Percentiles rank a stretch among this genome's conserved stretches.
Evolutionary conservation across 2,113 vertebrate species (phyloP).

Genomic region (Lepisosteus osseus): DNA sequence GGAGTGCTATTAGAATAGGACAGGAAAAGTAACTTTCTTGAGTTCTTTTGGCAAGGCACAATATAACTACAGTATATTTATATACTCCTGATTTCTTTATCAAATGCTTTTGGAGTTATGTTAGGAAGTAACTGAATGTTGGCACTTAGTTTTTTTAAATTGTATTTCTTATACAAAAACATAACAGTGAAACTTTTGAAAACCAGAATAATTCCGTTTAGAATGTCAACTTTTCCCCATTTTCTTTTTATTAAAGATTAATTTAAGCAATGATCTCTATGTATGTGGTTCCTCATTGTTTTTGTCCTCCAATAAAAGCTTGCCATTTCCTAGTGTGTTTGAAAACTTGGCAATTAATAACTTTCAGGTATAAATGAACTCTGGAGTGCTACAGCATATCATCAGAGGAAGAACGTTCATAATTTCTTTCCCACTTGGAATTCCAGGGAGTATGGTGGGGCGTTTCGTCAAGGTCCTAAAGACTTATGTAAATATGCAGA

Average conservation of each 20-base stretch:
- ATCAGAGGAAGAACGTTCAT: too few species aligned
- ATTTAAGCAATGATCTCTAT: not conserved
- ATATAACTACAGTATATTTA: constrained; percentile 30
- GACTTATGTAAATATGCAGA: too few species aligned
- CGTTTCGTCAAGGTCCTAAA: too few species aligned
- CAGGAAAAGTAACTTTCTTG: constrained; percentile 8
- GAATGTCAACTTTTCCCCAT: constrained; percentile 15
- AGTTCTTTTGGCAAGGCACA: constrained; percentile 9
- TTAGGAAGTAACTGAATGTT: constrained; percentile 42
- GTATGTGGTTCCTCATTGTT: not conserved
- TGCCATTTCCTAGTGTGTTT: not conserved
- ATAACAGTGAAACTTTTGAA: constrained; percentile 39
- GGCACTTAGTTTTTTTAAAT: constrained; percentile 34
- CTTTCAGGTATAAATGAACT: too few species aligned
- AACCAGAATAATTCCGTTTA: constrained; percentile 33
- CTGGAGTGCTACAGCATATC: too few species aligned
- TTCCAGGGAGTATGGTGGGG: too few species aligned
- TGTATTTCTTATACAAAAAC: constrained; percentile 50
- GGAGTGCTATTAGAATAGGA: not conserved
- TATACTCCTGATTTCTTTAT: constrained; percentile 39
- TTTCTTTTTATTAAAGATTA: not conserved
- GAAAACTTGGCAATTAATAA: too few species aligned
- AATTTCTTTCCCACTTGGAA: too few species aligned
- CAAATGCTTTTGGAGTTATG: constrained; percentile 34
- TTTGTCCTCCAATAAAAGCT: not conserved